Evolutionary conservation across 2,888 invertebrate species (phyloP), one percentile per base, ranked within the genome.

Genomic region (Ochlodes sylvanus): DNA sequence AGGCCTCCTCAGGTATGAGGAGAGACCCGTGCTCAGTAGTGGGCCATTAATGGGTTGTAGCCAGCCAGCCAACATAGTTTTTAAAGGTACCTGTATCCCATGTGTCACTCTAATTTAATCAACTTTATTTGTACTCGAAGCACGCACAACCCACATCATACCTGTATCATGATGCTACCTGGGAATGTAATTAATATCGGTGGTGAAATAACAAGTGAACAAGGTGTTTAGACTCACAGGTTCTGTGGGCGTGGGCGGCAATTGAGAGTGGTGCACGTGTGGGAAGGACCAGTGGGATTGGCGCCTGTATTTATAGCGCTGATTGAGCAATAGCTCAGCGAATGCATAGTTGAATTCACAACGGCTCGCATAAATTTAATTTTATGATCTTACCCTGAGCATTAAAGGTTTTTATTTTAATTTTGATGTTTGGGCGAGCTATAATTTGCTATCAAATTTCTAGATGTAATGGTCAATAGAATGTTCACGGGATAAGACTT

Each of bases 271-370:
- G 44, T 17, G 7, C 17, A 47, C 3, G 44, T 15, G 44, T 47
- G 17, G 44, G 44, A 15, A 6, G 15, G 6, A 44, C 6, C 44
- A 17, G 15, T 47, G 44, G 17, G 17, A 47, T 17, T 15, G 17
- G 44, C 44, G 44, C 44, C 17, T 47, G 38, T 47, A 9, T 17
- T 47, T 44, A 44, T 44, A 15, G 10, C 15, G 44, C 7, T 47
- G 44, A 47, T 47, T 47, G 44, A 47, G 44, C 17, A 47, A 47
- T 47, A 17, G 44, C 44, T 47, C n/a, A 17, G 15, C 44, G 10
- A 42, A 9, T 15, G 15, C 15, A 15, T 44, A 44, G 44, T n/a
- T 44, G 44, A n/a, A 44, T 44, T 44, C 44, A 2, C 3, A 17
- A 12, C 7, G 2, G 44, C 44, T 7, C 4, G 12, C 2, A 2